A percentile compares a stretch with the other conserved stretches of the same genome.
Conservation (phyloP, 2,797 vertebrate species). For the Macropus fuliginosus region DNA sequence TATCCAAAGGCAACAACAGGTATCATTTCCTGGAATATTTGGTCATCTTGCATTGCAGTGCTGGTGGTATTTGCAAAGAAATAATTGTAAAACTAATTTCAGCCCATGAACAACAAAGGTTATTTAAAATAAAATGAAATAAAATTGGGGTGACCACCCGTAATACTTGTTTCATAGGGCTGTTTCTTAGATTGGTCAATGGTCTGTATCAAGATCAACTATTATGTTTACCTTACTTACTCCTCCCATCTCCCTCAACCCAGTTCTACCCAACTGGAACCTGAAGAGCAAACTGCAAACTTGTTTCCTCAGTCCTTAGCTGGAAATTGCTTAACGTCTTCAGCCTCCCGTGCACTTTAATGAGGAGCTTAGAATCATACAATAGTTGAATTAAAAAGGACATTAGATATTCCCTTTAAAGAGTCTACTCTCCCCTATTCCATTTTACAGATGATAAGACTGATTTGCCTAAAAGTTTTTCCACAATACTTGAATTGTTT, state of each 20-base stretch:
- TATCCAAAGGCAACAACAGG: not conserved
- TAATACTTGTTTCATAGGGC: not conserved
- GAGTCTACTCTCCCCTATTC: not conserved
- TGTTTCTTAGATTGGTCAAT: not conserved
- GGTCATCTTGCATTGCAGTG: not conserved
- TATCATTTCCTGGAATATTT: not conserved
- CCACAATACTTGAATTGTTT: no score
- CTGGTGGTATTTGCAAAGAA: not conserved
- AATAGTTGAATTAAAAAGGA: not conserved
- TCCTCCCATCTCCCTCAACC: not conserved
- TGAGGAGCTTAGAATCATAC: not conserved
- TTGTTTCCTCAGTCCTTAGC: not conserved
- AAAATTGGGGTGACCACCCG: not conserved
- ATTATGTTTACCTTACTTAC: not conserved
- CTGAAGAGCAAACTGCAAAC: not conserved
- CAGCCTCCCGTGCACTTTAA: not conserved
- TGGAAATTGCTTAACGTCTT: not conserved
- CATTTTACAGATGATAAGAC: not conserved
- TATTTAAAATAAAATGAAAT: not conserved
- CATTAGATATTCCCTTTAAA: not conserved
- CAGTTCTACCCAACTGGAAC: not conserved
- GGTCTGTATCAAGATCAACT: not conserved
- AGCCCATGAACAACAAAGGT: not conserved
- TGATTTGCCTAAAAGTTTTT: not conserved
- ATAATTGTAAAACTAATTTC: not conserved